Percentiles rank a stretch among this genome's conserved stretches.
Evolutionary conservation across 2,113 vertebrate genomes (phyloP).

Genomic region (Lonchura striata): DNA sequence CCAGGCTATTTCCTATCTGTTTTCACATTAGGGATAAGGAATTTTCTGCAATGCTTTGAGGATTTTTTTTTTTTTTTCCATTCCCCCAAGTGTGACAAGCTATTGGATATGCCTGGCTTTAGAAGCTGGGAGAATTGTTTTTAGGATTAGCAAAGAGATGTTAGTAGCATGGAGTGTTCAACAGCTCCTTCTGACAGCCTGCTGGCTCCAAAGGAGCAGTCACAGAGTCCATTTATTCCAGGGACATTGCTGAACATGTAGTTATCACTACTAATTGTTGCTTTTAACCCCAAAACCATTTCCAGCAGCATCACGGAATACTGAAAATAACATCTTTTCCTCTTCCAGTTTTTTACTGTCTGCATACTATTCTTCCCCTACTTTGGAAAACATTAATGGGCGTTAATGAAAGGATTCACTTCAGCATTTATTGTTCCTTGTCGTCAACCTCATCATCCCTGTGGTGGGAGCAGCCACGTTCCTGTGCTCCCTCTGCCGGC

Average conservation of each 20-base stretch:
- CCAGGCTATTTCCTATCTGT: constrained; percentile 40
- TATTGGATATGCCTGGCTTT: neutral
- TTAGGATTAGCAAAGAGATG: constrained; percentile 2
- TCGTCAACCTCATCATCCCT: neutral
- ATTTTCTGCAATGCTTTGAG: constrained; percentile 44
- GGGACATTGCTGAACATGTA: neutral
- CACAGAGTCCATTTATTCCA: constrained; percentile 3
- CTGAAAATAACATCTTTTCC: neutral
- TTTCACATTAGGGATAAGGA: constrained; percentile 14
- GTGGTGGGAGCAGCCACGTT: neutral
- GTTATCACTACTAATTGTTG: constrained; percentile 19
- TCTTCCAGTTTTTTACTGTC: neutral
- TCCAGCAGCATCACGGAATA: neutral
- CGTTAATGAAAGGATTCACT: neutral
- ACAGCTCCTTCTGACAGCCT: constrained; percentile 15
- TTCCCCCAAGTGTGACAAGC: neutral
- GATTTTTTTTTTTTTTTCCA: neutral
- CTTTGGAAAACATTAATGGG: neutral
- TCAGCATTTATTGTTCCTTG: neutral
- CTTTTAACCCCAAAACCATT: constrained; percentile 20
- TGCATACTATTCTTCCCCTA: neutral
- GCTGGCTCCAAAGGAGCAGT: neutral
- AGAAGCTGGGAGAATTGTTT: neutral
- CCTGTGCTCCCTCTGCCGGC: constrained; percentile 3
- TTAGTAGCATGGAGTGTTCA: neutral